A percentile compares a stretch with the other conserved stretches of the same genome.
Evolutionary conservation across 2,113 vertebrate species (phyloP).

Genomic region (Aspidoscelis tigris): DNA sequence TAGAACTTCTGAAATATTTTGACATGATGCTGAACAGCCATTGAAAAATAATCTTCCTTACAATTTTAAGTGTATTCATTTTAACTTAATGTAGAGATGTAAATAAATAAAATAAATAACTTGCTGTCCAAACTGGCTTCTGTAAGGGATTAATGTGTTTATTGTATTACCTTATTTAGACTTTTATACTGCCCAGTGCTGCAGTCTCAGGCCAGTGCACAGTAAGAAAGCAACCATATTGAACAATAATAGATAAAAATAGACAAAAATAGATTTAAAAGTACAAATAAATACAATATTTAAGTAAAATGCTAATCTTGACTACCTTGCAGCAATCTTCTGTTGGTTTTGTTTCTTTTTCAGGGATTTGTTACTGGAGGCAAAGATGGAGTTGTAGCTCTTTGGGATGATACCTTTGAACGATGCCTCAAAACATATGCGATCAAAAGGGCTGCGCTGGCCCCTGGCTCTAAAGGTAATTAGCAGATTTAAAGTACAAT

Average conservation of each 20-base stretch:
- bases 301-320: background rate
- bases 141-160: background rate
- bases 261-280: background rate
- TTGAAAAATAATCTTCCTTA: background rate
- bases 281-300: background rate
- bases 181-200: too few species aligned
- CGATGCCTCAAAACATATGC: constrained; percentile 98
- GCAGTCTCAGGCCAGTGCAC: too few species aligned
- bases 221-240: too few species aligned
- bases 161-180: background rate
- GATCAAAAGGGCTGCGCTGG: constrained; percentile 94
- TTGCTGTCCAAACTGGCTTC: background rate
- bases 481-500: background rate
- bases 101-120: background rate
- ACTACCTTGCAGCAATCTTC: background rate
- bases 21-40: background rate
- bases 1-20: background rate
- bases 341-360: constrained; percentile 8
- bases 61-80: background rate
- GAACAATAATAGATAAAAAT: background rate
- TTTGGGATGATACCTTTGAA: constrained; percentile 98
- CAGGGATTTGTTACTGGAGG: constrained; percentile 98
- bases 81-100: background rate
- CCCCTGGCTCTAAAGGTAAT: constrained; percentile 97
- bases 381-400: constrained; percentile 94